Percentiles rank a stretch among this genome's conserved stretches.
These are phyloP conservation scores for Anas platyrhynchos DNA, from an alignment of 2,113 vertebrate genomes.

Conservation along the genomic window DNA sequence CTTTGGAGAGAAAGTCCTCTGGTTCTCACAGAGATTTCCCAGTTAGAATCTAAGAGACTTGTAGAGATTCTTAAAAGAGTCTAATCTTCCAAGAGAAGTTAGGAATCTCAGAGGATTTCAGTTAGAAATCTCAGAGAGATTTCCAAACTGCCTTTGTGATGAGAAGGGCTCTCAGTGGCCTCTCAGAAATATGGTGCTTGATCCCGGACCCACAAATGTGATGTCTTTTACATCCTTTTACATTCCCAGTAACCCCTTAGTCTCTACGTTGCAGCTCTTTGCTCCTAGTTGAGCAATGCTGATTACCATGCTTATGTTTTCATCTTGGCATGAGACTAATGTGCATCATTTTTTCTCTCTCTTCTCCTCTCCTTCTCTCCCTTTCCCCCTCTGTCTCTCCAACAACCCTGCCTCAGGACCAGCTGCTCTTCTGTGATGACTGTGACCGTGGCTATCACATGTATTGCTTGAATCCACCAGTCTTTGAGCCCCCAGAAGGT, in stretches of 20 bases:
- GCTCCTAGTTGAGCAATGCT: neutral
- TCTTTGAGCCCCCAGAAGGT: conserved; percentile 97
- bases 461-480: conserved; percentile 97
- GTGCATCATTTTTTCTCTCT: conserved; percentile 13
- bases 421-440: conserved; percentile 98
- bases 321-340: conserved; percentile 48
- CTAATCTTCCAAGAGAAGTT: too few relatives aligned
- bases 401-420: conserved; percentile 81
- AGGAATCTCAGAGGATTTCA: neutral
- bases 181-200: neutral
- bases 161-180: neutral
- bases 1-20: neutral
- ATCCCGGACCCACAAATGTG: neutral
- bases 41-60: neutral
- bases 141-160: neutral
- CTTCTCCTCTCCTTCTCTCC: conserved; percentile 2
- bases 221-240: neutral
- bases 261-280: neutral
- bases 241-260: neutral
- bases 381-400: neutral
- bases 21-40: neutral
- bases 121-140: neutral
- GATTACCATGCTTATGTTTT: conserved; percentile 8
- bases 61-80: too few relatives aligned
- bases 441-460: conserved; percentile 99